Percentiles rank a stretch among this genome's conserved stretches.
phyloP scores from a whole-genome alignment of 1,140 invertebrate species.

The Heliconius hermathena region DNA sequence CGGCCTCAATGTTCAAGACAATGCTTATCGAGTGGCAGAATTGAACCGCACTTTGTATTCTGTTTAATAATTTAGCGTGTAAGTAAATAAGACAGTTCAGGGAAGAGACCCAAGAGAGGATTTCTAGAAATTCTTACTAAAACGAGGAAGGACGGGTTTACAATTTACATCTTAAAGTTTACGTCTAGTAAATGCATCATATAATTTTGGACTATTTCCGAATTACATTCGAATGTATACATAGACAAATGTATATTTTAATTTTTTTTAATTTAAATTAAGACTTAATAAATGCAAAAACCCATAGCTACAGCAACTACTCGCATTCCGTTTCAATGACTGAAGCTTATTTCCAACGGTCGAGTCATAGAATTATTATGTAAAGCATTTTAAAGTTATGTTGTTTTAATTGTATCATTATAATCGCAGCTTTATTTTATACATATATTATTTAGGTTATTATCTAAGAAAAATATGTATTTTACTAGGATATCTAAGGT shows the following conservation, averaged over 20 bases:
- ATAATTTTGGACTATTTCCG: too few species aligned
- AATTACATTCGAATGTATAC: not conserved
- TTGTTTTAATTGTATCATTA: not conserved
- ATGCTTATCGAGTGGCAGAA: too few species aligned
- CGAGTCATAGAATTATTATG: slow-evolving; percentile 9
- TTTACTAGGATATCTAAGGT: too few species aligned
- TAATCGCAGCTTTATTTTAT: not conserved
- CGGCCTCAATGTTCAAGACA: too few species aligned
- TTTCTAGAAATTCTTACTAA: too few species aligned
- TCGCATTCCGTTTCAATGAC: slow-evolving; percentile 5
- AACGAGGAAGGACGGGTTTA: too few species aligned
- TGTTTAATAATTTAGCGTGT: too few species aligned
- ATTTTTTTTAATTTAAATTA: not conserved
- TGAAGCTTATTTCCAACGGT: slow-evolving; percentile 3
- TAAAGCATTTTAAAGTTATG: not conserved
- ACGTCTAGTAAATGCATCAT: too few species aligned
- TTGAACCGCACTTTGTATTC: too few species aligned
- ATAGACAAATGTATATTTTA: not conserved
- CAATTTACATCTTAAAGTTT: too few species aligned
- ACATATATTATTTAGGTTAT: not conserved
- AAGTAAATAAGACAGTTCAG: too few species aligned
- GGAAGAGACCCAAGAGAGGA: too few species aligned
- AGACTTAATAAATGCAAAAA: not conserved
- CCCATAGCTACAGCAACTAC: not conserved
- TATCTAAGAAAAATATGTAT: not conserved